Conservation (phyloP, 2,113 vertebrate genomes). For the Calyptommatus sinebrachiatus region DNA sequence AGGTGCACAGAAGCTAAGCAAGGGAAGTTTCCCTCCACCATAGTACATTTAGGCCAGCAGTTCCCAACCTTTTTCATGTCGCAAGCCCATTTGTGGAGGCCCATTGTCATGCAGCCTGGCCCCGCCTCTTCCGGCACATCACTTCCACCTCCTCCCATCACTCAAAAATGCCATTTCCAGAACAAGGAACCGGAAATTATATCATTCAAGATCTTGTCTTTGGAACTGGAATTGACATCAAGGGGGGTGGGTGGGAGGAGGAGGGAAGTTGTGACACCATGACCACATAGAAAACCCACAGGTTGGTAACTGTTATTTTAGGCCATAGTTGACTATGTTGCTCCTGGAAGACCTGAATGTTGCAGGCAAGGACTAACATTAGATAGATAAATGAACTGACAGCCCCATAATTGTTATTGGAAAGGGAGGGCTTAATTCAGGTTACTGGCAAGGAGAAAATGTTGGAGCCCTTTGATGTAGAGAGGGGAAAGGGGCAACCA, state of each 20-base stretch:
- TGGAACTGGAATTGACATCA: background rate
- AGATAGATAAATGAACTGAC: too few species aligned
- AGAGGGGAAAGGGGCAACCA: slow-evolving; percentile 34
- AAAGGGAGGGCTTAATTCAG: too few species aligned
- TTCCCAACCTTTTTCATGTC: too few species aligned
- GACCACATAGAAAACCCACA: too few species aligned
- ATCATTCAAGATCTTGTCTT: background rate
- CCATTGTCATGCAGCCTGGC: background rate
- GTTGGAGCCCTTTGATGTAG: background rate
- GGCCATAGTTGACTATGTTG: background rate
- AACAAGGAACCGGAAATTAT: too few species aligned
- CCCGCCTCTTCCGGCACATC: background rate
- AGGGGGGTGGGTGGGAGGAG: too few species aligned
- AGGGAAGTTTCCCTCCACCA: rapidly evolving
- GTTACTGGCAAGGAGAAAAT: background rate
- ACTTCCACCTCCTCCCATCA: background rate
- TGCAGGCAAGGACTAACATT: too few species aligned
- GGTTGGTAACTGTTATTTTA: too few species aligned
- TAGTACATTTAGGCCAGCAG: too few species aligned
- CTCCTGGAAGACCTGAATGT: background rate
- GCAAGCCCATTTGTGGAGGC: background rate
- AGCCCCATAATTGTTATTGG: too few species aligned
- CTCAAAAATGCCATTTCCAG: background rate
- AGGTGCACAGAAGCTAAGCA: background rate
- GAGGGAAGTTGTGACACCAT: too few species aligned